phyloP scores from a whole-genome alignment of 2,888 invertebrate species.

The Amiota communis region DNA sequence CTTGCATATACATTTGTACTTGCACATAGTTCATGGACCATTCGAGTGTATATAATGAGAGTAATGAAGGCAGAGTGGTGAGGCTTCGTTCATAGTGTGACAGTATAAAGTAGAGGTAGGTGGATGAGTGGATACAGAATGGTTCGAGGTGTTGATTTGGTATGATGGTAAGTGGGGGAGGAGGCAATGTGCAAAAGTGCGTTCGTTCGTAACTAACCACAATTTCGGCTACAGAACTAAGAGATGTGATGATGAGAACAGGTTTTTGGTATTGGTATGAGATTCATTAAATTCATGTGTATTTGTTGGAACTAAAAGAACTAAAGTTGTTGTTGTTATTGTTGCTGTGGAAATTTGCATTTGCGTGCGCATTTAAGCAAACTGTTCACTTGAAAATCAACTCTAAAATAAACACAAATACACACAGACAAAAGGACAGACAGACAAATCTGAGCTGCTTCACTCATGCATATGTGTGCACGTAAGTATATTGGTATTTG shows the following conservation, averaged over 20 bases:
- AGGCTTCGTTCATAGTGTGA: slow-evolving; percentile 33
- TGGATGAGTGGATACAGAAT: slow-evolving; percentile 39
- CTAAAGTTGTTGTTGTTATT: not conserved
- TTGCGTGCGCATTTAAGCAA: slow-evolving; percentile 57
- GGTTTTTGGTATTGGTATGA: slow-evolving; percentile 1
- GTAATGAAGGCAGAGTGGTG: not conserved
- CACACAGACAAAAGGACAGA: slow-evolving; percentile 5
- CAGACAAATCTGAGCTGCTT: not conserved
- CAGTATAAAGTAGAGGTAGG: not conserved
- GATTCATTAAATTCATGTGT: slow-evolving; percentile 14
- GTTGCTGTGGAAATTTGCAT: slow-evolving; percentile 24
- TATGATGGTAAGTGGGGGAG: not conserved
- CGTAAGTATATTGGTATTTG: not conserved
- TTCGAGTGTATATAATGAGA: not conserved
- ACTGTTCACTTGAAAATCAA: slow-evolving; percentile 68
- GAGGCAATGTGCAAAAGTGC: slow-evolving; percentile 3
- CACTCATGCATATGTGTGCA: not conserved
- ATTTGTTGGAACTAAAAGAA: not conserved
- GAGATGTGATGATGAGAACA: not conserved
- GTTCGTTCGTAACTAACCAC: slow-evolving; percentile 15
- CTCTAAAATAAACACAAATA: slow-evolving; percentile 61
- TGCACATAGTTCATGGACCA: not conserved
- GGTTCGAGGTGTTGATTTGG: not conserved
- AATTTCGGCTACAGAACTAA: not conserved
- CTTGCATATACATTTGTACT: not conserved